Evolutionary conservation across 1,140 invertebrate genomes (phyloP).

Genomic region (Arion vulgaris): DNA sequence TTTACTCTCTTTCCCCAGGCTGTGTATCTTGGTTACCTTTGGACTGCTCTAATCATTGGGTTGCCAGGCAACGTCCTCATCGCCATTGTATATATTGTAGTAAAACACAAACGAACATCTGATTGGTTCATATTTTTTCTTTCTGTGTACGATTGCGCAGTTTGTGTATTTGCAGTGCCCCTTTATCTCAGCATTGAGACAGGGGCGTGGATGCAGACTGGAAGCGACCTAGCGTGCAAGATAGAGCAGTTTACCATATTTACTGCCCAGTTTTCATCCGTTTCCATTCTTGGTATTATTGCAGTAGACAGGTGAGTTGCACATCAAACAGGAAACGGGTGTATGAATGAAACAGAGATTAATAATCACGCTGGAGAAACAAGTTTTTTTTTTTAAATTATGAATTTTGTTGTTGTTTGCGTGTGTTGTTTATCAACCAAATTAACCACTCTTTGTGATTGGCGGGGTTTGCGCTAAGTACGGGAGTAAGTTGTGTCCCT

Average conservation of each 20-base stretch:
- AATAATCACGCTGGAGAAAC: too few relatives aligned
- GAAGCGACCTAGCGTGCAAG: conserved; percentile 38
- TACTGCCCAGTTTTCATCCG: conserved; percentile 29
- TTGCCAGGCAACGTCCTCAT: conserved; percentile 37
- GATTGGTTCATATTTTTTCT: conserved; percentile 42
- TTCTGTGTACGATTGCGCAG: conserved; percentile 35
- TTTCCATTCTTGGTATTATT: conserved; percentile 31
- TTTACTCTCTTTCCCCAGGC: conserved; percentile 21
- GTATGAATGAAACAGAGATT: too few relatives aligned
- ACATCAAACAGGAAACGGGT: too few relatives aligned
- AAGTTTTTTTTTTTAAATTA: too few relatives aligned
- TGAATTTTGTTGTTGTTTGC: too few relatives aligned
- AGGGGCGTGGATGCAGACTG: conserved; percentile 26
- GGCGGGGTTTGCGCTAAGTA: too few relatives aligned
- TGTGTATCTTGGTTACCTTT: conserved; percentile 31
- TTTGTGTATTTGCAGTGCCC: conserved; percentile 34
- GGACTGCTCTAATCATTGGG: conserved; percentile 29
- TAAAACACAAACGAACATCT: conserved; percentile 31
- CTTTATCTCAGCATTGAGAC: conserved; percentile 40
- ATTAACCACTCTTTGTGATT: too few relatives aligned
- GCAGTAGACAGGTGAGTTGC: conserved; percentile 39
- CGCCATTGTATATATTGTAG: conserved; percentile 15
- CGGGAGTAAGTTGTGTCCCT: too few relatives aligned
- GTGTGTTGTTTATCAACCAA: too few relatives aligned
- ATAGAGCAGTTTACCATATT: conserved; percentile 38